Base-by-base conservation (phyloP, 2,113 vertebrate species). In the Anolis carolinensis region DNA sequence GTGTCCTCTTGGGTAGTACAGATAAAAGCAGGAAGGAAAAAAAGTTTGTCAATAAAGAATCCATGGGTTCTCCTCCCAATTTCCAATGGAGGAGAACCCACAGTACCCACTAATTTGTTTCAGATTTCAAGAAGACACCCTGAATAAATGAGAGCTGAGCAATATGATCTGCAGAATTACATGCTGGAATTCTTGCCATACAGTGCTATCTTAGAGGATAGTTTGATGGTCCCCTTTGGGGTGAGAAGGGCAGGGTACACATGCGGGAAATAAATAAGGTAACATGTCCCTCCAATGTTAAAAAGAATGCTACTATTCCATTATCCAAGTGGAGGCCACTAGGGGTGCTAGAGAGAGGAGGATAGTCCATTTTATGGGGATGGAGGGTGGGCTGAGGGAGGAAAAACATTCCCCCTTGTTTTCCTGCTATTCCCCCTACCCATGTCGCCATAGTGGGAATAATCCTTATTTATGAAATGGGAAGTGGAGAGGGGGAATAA, bases 1-100 rank as follows among this genome's bases (percentile, higher is more conserved):
- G 67, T 88, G 79, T 76, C 83, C 89, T 89, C 86, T 75, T 0
- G 70, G 93, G 91, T 78, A 39, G 91, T 87, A 89, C 65, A 44
- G 75, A 27, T 75, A 80, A 16, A 79, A 84, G 84, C 89, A 77
- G 23, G 91, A 92, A 84, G 36, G 27, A 93, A 91, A 92, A 90
- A 84, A 25, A 74, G 80, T 63, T 78, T 91, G n/a, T 92, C 92
- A 93, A 82, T 81, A 59, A 80, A 89, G 86, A 88, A 91, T 77
- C 2, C 7, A 84, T 14, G 75, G 5, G 36, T 50, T 73, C 72
- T 62, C 2, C 44, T n/a, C 7, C 78, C 9, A 32, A 21, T 55
- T 55, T 85, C 11, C 74, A 55, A 70, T 16, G 65, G 63, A 62
- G 52, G 30, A 32, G 7, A 34, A 55, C 10, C 65, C 20, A 50